Evolutionary conservation across 1,140 invertebrate species (phyloP), one percentile per base, ranked within the genome.

Genomic region (Listronotus bonariensis): DNA sequence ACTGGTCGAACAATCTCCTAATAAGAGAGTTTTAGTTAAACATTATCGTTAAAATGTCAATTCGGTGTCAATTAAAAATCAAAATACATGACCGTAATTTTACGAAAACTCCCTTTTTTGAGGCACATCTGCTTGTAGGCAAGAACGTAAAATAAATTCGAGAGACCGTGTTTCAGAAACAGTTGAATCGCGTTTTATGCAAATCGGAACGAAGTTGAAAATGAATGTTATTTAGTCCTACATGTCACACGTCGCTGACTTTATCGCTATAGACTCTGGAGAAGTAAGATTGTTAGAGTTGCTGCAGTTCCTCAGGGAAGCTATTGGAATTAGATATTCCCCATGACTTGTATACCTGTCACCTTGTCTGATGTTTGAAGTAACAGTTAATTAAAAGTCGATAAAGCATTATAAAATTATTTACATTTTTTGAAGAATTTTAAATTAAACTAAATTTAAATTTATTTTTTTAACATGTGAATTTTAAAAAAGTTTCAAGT

Each of bases 141-240:
- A 48, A 55, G 26, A 17, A 63, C 41, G 52, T 54, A 55, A 55
- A 63, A 63, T 63, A 63, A 55, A 63, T 63, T 63, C 40, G 40
- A 17, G 43, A 40, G 17, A 51, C 18, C 45, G 60, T 15, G 60
- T 63, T 55, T 55, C 41, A 26, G 48, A 63, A 63, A 63, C 60
- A 55, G 51, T 63, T 31, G 60, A 43, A 63, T 38, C 52, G 51
- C 41, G 43, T 63, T 63, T 63, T 63, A 63, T 63, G 60, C 60
- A 63, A 63, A 63, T 63, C 41, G 60, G 14, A 38, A 48, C 40
- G 59, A 49, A 60, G 48, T 31, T 60, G 34, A 32, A 17, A 63
- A 63, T 26, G 60, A 63, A 55, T 63, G 60, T 63, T 63, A 63
- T 63, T 63, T 63, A 63, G 60, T 63, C 42, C 51, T 54, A 55